These are phyloP conservation scores for Pholis gunnellus DNA, from an alignment of 2,113 vertebrate genomes.

Conservation along the genomic window DNA sequence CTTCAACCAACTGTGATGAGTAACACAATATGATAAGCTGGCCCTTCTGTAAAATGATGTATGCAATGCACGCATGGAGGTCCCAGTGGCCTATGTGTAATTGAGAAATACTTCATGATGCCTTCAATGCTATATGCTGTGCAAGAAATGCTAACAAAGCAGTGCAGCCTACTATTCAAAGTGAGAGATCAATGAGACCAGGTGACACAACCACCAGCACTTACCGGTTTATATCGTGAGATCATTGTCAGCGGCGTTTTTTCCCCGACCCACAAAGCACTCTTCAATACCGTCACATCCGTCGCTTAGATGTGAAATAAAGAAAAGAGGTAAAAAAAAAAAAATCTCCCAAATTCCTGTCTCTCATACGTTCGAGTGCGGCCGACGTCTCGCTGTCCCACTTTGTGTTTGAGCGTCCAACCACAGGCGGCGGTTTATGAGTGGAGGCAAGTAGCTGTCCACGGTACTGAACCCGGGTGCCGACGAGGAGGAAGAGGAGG, in stretches of 20 bases:
- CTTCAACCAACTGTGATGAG: background rate
- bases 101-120: background rate
- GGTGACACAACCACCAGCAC: slow-evolving; percentile 35
- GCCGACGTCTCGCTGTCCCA: slow-evolving; percentile 18
- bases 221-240: slow-evolving; percentile 83
- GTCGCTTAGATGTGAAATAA: background rate
- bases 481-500: slow-evolving; percentile 22
- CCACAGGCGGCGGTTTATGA: slow-evolving; percentile 14
- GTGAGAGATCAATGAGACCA: slow-evolving; percentile 15
- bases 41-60: background rate
- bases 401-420: slow-evolving; percentile 20
- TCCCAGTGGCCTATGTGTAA: background rate
- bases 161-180: background rate
- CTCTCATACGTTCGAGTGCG: slow-evolving; percentile 41
- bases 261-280: slow-evolving; percentile 46
- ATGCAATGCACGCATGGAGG: background rate
- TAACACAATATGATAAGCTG: background rate
- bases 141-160: background rate
- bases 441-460: slow-evolving; percentile 78
- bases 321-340: background rate
- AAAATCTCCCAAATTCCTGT: background rate
- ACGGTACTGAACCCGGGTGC: slow-evolving; percentile 80
- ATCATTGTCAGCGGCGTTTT: slow-evolving; percentile 67
- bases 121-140: background rate
- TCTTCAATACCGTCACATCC: slow-evolving; percentile 40